Evolutionary conservation across 2,888 invertebrate genomes (phyloP).

Genomic region (Pseudococcus jackbeardsleyi): DNA sequence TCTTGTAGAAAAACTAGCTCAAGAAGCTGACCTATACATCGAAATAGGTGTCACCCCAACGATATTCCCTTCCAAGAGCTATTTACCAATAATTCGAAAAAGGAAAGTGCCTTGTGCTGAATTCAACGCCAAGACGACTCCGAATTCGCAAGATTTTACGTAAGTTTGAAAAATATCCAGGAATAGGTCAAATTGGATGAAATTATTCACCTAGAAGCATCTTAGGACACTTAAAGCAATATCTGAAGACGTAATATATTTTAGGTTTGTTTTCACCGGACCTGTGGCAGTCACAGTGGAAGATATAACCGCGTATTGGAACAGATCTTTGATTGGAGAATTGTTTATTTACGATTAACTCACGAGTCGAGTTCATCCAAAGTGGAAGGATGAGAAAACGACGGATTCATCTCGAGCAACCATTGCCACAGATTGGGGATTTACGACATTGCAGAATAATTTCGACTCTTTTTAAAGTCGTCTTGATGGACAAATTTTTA

Average conservation of each 20-base stretch:
- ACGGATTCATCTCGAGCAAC: too few relatives aligned
- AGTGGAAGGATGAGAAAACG: too few relatives aligned
- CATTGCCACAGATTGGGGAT: too few relatives aligned
- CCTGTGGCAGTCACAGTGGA: neutral
- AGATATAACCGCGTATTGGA: neutral
- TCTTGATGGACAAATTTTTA: too few relatives aligned
- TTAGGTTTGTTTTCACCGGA: neutral
- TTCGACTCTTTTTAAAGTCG: too few relatives aligned
- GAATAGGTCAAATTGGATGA: too few relatives aligned
- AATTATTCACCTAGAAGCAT: too few relatives aligned
- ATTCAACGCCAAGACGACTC: neutral
- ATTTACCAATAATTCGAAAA: neutral
- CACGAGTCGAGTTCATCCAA: too few relatives aligned
- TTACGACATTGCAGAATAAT: too few relatives aligned
- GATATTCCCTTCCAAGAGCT: neutral
- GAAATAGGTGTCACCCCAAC: neutral
- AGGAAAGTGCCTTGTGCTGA: neutral
- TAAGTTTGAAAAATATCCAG: neutral
- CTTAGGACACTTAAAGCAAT: too few relatives aligned
- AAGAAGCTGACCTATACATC: neutral
- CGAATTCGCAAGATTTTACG: neutral
- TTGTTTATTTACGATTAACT: neutral
- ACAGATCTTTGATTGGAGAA: neutral
- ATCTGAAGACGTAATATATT: neutral
- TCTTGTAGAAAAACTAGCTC: neutral